phyloP scores from a whole-genome alignment of 2,113 vertebrate genomes.

The Picathartes gymnocephalus region DNA sequence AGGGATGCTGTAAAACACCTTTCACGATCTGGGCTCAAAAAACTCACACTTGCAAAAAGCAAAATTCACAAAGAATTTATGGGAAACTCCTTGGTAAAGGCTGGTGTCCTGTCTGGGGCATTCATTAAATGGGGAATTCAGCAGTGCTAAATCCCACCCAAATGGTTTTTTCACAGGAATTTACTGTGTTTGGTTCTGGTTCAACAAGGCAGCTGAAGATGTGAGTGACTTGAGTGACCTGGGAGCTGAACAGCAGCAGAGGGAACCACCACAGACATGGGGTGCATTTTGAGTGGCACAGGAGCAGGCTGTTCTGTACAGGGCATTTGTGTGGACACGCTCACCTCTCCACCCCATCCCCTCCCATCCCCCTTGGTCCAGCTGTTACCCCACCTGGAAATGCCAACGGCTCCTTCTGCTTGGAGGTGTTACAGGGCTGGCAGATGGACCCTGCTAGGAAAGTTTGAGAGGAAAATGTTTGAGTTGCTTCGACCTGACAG shows the following conservation, averaged over 20 bases:
- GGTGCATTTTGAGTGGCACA: fast-evolving
- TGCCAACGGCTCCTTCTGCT: fast-evolving
- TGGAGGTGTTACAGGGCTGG: not conserved
- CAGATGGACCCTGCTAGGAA: not conserved
- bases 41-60: not conserved
- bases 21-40: not conserved
- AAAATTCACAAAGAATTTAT: not conserved
- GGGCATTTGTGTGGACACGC: fast-evolving
- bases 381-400: not conserved
- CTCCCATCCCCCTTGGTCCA: fast-evolving
- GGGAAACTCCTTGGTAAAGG: not conserved
- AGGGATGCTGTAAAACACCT: not conserved
- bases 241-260: not conserved
- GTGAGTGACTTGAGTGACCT: not conserved
- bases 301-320: fast-evolving
- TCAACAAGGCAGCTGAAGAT: not conserved
- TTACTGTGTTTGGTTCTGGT: not conserved
- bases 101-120: not conserved
- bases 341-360: not conserved
- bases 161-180: not conserved
- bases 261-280: fast-evolving
- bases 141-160: not conserved
- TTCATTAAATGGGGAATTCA: not conserved
- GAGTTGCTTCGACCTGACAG: not conserved
- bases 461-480: not conserved